phyloP scores from a whole-genome alignment of 2,113 vertebrate genomes.

The Dicerorhinus sumatrensis region DNA sequence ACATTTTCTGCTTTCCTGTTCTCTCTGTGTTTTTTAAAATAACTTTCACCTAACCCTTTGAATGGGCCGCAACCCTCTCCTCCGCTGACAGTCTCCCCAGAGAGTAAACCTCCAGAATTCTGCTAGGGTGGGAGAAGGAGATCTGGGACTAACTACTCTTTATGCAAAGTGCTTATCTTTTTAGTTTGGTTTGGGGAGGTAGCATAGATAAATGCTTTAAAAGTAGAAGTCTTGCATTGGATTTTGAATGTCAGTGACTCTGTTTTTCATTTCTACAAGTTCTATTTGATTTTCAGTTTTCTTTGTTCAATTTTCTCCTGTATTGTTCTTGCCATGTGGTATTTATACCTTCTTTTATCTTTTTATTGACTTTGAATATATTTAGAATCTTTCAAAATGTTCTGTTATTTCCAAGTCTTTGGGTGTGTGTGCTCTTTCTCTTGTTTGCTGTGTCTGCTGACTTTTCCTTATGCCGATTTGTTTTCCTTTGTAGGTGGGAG shows the following conservation, averaged over 20 bases:
- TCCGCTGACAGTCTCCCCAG: neutral
- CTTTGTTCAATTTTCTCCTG: constrained; percentile 29
- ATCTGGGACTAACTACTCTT: neutral
- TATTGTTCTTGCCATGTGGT: neutral
- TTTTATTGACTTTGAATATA: constrained; percentile 42
- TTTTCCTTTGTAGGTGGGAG: neutral
- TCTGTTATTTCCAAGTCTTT: constrained; percentile 1
- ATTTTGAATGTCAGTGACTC: neutral
- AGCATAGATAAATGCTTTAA: constrained; percentile 26
- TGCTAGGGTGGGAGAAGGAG: neutral
- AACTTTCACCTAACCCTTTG: neutral
- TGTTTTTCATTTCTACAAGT: constrained; percentile 31
- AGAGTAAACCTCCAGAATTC: neutral
- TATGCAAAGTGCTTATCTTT: neutral
- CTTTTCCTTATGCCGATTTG: neutral
- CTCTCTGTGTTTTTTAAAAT: constrained; percentile 50
- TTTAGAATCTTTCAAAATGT: constrained; percentile 1
- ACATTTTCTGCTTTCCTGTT: neutral
- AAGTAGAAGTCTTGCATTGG: neutral
- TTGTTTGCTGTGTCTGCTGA: neutral
- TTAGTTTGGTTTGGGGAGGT: constrained; percentile 23
- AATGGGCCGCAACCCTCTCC: neutral
- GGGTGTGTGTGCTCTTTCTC: neutral
- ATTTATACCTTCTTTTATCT: neutral
- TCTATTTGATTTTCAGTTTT: constrained; percentile 10